Conservation (phyloP, 2,797 vertebrate species). For the Mareca strepera region DNA sequence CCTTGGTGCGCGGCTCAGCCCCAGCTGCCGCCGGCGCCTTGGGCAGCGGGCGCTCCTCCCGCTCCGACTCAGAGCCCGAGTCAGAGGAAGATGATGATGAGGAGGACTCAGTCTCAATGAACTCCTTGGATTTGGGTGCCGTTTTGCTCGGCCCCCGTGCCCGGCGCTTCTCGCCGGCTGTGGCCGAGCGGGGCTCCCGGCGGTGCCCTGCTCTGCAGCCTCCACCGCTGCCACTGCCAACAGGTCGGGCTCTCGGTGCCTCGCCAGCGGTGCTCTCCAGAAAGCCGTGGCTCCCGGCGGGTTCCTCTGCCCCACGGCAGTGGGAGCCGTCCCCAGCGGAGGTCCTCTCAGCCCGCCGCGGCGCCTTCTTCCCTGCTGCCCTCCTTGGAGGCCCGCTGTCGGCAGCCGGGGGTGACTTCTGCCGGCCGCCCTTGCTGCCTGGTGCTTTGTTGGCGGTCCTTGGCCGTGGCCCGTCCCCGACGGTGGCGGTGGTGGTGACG, state of each 20-base stretch:
- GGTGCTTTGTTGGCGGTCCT: conserved; percentile 75
- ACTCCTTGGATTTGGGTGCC: conserved; percentile 79
- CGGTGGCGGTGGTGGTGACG: not conserved
- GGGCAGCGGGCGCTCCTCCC: conserved; percentile 74
- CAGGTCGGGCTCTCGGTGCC: conserved; percentile 75
- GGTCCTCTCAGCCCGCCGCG: conserved; percentile 73
- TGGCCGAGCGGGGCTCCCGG: conserved; percentile 55
- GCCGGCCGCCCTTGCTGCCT: conserved; percentile 67
- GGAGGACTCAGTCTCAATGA: conserved; percentile 78
- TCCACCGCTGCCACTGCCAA: conserved; percentile 42
- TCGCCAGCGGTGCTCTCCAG: conserved; percentile 57
- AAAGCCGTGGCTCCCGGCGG: conserved; percentile 67
- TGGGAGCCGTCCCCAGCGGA: conserved; percentile 48
- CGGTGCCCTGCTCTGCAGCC: conserved; percentile 70
- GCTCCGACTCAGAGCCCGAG: conserved; percentile 69
- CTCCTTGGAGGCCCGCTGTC: conserved; percentile 71
- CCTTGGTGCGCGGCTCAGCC: conserved; percentile 77
- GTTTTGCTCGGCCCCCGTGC: conserved; percentile 73
- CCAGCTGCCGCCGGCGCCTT: conserved; percentile 77
- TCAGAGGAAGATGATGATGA: conserved; percentile 79
- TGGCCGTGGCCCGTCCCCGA: conserved; percentile 75
- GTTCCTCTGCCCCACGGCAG: conserved; percentile 63
- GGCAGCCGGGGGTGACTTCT: conserved; percentile 63
- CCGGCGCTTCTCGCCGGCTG: conserved; percentile 74
- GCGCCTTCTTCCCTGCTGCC: conserved; percentile 75